phyloP scores from a whole-genome alignment of 2,888 invertebrate species.

The Philaethria dido region DNA sequence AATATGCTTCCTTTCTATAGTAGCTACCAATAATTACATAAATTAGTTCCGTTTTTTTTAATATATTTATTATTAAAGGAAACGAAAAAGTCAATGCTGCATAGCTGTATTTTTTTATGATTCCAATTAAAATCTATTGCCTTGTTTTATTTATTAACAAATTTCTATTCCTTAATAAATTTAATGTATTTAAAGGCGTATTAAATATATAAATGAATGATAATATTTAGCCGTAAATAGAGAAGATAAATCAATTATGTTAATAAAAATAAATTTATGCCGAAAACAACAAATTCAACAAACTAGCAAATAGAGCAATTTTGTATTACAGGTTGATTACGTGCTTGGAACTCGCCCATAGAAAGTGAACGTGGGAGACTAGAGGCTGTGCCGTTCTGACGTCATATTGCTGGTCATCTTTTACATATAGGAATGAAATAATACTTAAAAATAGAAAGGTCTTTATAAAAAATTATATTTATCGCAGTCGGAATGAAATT shows the following conservation, averaged over 20 bases:
- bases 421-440: neutral
- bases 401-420: conserved; percentile 30
- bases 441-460: neutral
- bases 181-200: neutral
- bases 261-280: neutral
- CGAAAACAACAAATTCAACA: neutral
- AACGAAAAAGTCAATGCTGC: neutral
- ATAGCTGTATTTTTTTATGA: neutral
- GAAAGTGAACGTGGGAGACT: conserved; percentile 73
- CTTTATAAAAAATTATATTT: neutral
- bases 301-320: conserved; percentile 39
- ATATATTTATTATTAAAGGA: neutral
- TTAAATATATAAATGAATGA: too few species aligned
- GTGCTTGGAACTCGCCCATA: conserved; percentile 57
- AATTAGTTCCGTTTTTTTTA: neutral
- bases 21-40: neutral
- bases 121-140: neutral
- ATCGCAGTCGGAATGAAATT: neutral
- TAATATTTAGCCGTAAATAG: too few species aligned
- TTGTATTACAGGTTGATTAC: conserved; percentile 53
- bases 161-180: neutral
- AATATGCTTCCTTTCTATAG: conserved; percentile 11
- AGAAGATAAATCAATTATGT: neutral
- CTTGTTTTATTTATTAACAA: neutral
- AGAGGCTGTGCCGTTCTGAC: conserved; percentile 39